phyloP scores from a whole-genome alignment of 1,140 invertebrate genomes.

The Saccostrea echinata region DNA sequence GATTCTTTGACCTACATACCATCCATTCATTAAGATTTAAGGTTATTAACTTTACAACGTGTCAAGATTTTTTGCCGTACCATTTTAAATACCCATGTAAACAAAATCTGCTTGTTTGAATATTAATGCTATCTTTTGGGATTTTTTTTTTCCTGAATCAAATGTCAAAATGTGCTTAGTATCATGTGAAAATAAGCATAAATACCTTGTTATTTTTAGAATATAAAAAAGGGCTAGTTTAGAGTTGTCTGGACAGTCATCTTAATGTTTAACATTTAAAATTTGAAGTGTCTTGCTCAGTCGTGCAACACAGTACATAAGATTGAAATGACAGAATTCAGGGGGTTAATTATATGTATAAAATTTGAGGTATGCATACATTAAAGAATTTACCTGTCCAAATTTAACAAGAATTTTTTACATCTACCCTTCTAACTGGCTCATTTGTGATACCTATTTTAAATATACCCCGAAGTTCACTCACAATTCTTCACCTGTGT shows the following conservation, averaged over 20 bases:
- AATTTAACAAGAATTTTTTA: not conserved
- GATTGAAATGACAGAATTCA: not conserved
- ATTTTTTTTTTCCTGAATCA: not conserved
- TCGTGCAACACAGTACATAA: not conserved
- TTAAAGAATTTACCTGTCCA: conserved; percentile 12
- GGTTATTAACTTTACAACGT: conserved; percentile 5
- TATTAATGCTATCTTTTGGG: not conserved
- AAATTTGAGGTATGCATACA: conserved; percentile 13
- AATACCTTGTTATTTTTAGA: not conserved
- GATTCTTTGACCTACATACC: conserved; percentile 2
- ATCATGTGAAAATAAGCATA: not conserved
- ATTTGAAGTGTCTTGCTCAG: conserved; percentile 7
- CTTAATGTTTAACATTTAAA: not conserved
- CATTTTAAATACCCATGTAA: not conserved
- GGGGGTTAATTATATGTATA: not conserved
- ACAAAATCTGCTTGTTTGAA: not conserved
- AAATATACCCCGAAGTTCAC: not conserved
- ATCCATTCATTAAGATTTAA: not conserved
- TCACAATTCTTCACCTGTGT: not conserved
- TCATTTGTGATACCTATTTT: not conserved
- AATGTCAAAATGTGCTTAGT: not conserved
- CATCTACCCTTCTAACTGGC: not conserved
- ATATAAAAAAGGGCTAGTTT: not conserved
- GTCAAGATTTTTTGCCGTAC: conserved; percentile 14
- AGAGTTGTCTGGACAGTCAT: not conserved